These are phyloP conservation scores for Catharus minimus DNA, from an alignment of 2,113 vertebrate genomes.

Conservation along the genomic window DNA sequence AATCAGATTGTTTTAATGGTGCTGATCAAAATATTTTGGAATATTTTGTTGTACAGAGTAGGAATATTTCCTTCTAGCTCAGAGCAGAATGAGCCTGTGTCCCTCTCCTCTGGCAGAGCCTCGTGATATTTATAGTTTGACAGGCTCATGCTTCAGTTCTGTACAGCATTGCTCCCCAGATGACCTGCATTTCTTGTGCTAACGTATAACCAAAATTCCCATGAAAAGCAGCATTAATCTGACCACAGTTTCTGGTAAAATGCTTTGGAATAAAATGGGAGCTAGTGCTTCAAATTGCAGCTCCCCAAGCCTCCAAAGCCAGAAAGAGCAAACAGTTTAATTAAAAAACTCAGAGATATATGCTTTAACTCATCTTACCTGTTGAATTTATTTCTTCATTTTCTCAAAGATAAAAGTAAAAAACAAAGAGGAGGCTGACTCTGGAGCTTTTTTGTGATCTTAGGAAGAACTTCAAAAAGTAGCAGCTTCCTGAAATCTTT, in stretches of 20 bases:
- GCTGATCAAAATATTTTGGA: not conserved
- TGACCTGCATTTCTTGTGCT: not conserved
- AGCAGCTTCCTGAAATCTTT: not conserved
- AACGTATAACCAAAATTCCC: not conserved
- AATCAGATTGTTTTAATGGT: not conserved
- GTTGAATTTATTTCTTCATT: not conserved
- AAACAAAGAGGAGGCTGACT: not conserved
- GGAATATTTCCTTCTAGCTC: not conserved
- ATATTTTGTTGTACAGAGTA: not conserved
- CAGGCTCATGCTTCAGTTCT: not conserved
- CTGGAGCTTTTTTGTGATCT: not conserved
- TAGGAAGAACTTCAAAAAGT: not conserved
- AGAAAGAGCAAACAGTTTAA: not conserved
- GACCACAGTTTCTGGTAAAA: not conserved
- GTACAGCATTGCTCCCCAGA: fast-evolving
- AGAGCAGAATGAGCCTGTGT: not conserved
- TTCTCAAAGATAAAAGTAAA: not conserved
- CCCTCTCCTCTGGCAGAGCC: not conserved
- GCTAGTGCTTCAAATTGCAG: not conserved
- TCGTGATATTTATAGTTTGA: not conserved
- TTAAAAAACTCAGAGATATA: not conserved
- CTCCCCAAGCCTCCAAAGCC: not conserved
- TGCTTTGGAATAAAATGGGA: not conserved
- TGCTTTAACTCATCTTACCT: not conserved
- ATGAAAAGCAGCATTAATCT: not conserved